Evolutionary conservation across 2,113 vertebrate genomes (phyloP).

Genomic region (Coptodon rendalli): DNA sequence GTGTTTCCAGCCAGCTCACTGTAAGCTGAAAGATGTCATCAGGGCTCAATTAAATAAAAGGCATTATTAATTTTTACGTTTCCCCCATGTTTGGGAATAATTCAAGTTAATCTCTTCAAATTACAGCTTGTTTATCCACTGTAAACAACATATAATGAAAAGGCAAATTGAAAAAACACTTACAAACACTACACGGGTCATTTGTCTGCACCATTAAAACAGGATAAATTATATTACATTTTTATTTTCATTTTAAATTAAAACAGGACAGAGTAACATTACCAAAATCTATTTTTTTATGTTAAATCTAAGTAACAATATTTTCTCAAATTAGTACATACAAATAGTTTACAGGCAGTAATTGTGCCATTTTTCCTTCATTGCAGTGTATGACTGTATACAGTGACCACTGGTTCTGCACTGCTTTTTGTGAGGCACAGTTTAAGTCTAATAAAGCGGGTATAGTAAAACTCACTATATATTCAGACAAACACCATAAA

Average conservation of each 20-base stretch:
- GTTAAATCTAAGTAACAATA: background rate
- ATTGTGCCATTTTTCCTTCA: background rate
- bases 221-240: background rate
- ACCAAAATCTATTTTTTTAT: background rate
- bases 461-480: background rate
- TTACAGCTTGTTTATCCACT: background rate
- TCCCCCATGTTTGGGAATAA: background rate
- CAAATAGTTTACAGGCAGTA: background rate
- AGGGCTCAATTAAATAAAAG: background rate
- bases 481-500: background rate
- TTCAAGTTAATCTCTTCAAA: background rate
- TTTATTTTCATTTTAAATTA: background rate
- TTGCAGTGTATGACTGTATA: background rate
- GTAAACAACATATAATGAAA: background rate
- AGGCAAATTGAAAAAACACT: background rate
- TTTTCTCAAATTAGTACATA: background rate
- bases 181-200: background rate
- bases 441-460: background rate
- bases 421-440: background rate
- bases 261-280: background rate
- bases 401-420: background rate
- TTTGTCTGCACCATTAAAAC: background rate
- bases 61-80: background rate
- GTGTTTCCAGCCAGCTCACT: background rate
- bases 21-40: background rate